Percentiles rank a stretch among this genome's conserved stretches.
Conservation (phyloP, 35 echinoderm and acorn worm genomes). For the Acanthaster planci region DNA sequence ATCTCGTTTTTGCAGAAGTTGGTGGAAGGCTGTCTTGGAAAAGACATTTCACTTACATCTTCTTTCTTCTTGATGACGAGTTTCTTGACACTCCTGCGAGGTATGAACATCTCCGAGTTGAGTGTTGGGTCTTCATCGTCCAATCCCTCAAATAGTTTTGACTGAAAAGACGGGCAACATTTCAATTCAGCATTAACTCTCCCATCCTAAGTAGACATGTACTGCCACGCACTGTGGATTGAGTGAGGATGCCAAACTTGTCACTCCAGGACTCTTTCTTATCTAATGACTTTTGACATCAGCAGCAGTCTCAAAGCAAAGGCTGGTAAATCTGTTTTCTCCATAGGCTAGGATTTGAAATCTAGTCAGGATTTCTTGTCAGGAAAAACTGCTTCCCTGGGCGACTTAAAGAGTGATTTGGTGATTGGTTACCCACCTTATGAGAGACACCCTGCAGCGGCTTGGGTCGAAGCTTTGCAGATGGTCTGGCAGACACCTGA, state of each 20-base stretch:
- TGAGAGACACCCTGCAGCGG: slow-evolving; percentile 41
- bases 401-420: no score
- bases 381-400: no score
- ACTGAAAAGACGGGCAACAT: slow-evolving; percentile 38
- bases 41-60: slow-evolving; percentile 39
- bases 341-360: no score
- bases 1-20: background rate
- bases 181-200: background rate
- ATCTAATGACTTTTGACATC: no score
- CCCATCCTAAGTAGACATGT: no score
- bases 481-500: slow-evolving; percentile 71
- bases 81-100: slow-evolving; percentile 79
- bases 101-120: slow-evolving; percentile 83
- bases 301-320: no score
- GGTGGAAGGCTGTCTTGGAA: background rate
- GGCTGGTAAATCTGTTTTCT: no score
- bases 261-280: no score
- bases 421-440: slow-evolving; percentile 29
- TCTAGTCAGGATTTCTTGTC: no score
- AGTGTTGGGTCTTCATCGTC: slow-evolving; percentile 90
- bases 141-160: slow-evolving; percentile 87
- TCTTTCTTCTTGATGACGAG: slow-evolving; percentile 90
- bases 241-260: no score
- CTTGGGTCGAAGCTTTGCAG: slow-evolving; percentile 67
- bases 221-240: no score